A percentile compares a stretch with the other conserved stretches of the same genome.
Evolutionary conservation across 2,888 invertebrate genomes (phyloP).

Genomic region (Rhamnusium bicolor): DNA sequence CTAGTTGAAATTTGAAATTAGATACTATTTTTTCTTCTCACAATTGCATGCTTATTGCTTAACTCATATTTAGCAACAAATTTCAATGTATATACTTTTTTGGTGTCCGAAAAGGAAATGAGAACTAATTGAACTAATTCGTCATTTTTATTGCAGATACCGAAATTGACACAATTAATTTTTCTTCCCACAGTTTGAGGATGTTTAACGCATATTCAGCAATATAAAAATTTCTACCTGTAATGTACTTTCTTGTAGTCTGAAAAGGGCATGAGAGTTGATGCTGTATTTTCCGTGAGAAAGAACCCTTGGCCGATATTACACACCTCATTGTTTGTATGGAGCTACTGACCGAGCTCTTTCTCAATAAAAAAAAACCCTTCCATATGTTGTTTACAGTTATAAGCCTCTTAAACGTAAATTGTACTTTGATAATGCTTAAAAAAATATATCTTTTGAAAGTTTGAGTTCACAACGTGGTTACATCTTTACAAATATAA

Average conservation of each 20-base stretch:
- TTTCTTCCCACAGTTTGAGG: neutral
- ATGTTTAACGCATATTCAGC: neutral
- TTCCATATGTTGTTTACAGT: constrained; percentile 21
- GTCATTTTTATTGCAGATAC: too few species aligned
- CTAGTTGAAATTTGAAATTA: too few species aligned
- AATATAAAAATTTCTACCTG: constrained; percentile 4
- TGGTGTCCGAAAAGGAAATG: too few species aligned
- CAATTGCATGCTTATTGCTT: too few species aligned
- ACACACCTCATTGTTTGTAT: constrained; percentile 20
- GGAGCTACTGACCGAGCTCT: constrained; percentile 15
- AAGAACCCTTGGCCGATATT: constrained; percentile 22
- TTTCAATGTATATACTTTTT: too few species aligned
- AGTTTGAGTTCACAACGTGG: neutral
- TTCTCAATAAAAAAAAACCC: constrained; percentile 13
- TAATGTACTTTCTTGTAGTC: constrained; percentile 5
- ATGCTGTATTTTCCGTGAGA: constrained; percentile 15
- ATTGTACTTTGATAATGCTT: neutral
- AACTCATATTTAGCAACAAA: too few species aligned
- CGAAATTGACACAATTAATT: neutral
- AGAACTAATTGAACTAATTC: too few species aligned
- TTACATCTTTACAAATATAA: neutral
- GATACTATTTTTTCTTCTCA: too few species aligned
- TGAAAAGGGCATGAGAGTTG: constrained; percentile 4
- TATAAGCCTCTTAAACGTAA: constrained; percentile 8
- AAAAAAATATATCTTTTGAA: neutral